phyloP scores from a whole-genome alignment of 2,113 vertebrate genomes.

The Crotalus horridus region DNA sequence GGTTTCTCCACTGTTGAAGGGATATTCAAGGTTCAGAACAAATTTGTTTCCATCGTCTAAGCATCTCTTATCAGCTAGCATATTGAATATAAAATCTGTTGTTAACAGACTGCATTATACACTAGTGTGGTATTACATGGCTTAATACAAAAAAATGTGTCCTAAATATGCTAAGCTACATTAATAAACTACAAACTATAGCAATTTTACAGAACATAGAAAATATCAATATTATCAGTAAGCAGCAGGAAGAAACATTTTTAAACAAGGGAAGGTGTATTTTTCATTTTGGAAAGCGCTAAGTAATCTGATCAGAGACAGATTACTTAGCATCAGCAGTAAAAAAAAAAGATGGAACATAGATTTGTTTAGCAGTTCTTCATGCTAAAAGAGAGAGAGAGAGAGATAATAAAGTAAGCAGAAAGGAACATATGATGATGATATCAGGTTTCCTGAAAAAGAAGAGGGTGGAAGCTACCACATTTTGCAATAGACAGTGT shows the following conservation, averaged over 20 bases:
- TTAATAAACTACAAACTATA: neutral
- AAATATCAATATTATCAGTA: neutral
- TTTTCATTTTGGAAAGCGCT: neutral
- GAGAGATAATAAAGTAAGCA: neutral
- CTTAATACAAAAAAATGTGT: neutral
- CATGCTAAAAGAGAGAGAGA: neutral
- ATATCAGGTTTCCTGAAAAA: neutral
- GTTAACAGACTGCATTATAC: neutral
- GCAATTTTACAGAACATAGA: neutral
- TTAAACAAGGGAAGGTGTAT: neutral
- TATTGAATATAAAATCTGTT: neutral
- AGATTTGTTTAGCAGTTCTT: slow-evolving; percentile 6
- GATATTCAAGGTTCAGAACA: neutral
- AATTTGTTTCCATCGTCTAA: neutral
- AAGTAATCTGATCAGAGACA: neutral
- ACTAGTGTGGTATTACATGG: neutral
- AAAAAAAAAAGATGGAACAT: neutral
- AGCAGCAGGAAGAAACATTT: neutral
- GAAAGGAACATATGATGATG: slow-evolving; percentile 15
- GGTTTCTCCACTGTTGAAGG: neutral
- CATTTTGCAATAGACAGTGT: slow-evolving; percentile 18
- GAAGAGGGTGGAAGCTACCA: neutral
- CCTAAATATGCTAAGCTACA: neutral
- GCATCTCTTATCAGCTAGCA: neutral
- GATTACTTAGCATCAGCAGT: neutral